Base-by-base conservation (phyloP, 2,888 invertebrate genomes). In the Drosophila neoperkinsi region DNA sequence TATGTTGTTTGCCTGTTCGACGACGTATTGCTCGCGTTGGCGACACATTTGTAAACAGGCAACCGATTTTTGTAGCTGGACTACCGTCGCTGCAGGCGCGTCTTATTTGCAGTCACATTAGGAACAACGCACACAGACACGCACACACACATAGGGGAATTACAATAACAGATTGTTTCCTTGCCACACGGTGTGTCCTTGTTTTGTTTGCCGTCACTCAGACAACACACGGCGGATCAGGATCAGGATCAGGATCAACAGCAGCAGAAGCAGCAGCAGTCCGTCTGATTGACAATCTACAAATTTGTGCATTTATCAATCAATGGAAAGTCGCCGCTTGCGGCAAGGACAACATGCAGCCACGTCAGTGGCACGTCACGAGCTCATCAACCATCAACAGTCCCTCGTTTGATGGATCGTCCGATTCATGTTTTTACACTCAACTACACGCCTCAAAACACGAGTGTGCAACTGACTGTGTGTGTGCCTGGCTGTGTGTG, bases 21-120 rank as follows among this genome's bases (percentile, higher is more conserved):
- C n/a, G n/a, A n/a, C n/a, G n/a, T n/a, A n/a, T n/a, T n/a, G n/a
- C n/a, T n/a, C 87, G 78, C 89, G 73, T 68, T 82, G 88, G 85
- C 88, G 88, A 88, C 88, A 90, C 90, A 81, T 88, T 88, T 88
- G 90, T 88, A 88, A 88, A 88, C 90, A 89, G 74, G 50, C 80
- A 65, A 83, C 68, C 75, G 89, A 88, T 87, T 89, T 21, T 84
- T 84, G 78, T 58, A 74, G 64, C 70, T 74, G 63, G 71, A 84
- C 87, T 81, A 79, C 87, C 74, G 83, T 71, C 76, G 62, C 3
- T n/a, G 38, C 36, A 36, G 88, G 67, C 81, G 75, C 77, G 82
- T 72, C 86, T 82, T 87, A 81, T 87, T 87, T 89, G 87, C 87
- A 84, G 71, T 73, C 73, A 81, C 81, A 83, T 85, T 84, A 84